Evolutionary conservation across 2,113 vertebrate species (phyloP), one percentile per base, ranked within the genome.

Genomic region (Solenodon paradoxus): DNA sequence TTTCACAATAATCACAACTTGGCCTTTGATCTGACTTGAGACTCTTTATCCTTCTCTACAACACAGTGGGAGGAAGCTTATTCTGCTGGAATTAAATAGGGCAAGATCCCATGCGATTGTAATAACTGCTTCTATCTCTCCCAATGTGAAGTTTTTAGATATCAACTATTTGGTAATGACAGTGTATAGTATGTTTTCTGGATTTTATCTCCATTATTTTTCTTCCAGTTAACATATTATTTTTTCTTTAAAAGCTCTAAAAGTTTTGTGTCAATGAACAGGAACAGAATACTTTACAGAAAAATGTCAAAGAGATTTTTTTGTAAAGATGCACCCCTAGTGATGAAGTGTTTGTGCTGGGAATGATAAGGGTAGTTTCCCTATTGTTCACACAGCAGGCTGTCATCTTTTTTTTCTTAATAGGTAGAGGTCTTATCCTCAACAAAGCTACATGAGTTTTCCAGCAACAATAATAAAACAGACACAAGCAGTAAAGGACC

Each of bases 361-460:
- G 95, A 97, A 94, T 97, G 72, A 97, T 95, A 94, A 96, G 24
- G 55, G 93, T 87, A 96, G 57, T 94, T 96, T 95, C 71, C 90
- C 82, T 97, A 90, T 72, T 82, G 45, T 71, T 96, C 42, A 82
- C 91, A 95, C 24, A 97, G 84, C 86, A 94, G 86, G 24, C 87
- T n/a, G 80, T 22, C 5, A 38, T 16, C 49, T 78, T 95, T 96
- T 72, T 96, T 81, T 92, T 86, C 24, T 92, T 96, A 97, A 96
- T 68, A 96, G 30, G 61, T 55, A 92, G 94, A 94, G 68, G 75
- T 84, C 88, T 97, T 94, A 95, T 97, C 82, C 94, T 95, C 82
- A 75, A 57, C 51, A 88, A 72, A 90, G 64, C 87, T 90, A 28
- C 69, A 87, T 92, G 89, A 92, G 77, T 88, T 96, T 95, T 90